phyloP scores from a whole-genome alignment of 2,888 invertebrate genomes.

The Choreutis nemorana region DNA sequence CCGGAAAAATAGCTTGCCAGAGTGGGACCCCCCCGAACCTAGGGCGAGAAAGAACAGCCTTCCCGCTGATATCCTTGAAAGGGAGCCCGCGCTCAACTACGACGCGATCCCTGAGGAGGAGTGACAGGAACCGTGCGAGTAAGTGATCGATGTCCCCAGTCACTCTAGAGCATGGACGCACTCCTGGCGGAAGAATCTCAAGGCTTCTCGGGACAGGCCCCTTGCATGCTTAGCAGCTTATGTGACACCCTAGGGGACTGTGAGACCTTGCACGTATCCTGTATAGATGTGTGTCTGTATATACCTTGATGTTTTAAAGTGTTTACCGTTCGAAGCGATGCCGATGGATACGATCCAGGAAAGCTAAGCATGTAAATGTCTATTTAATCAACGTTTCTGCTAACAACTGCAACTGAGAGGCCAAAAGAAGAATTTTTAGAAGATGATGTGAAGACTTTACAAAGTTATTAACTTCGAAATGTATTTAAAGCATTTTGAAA shows the following conservation, averaged over 20 bases:
- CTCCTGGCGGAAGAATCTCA: constrained; percentile 29
- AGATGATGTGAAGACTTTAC: no score
- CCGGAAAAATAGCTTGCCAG: constrained; percentile 59
- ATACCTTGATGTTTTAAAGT: constrained; percentile 9
- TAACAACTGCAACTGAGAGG: background rate
- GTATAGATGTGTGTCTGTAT: constrained; percentile 45
- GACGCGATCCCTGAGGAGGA: constrained; percentile 33
- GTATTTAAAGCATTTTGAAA: no score
- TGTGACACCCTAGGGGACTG: constrained; percentile 37
- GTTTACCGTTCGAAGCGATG: constrained; percentile 3
- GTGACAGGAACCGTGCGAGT: constrained; percentile 55
- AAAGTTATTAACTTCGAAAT: no score
- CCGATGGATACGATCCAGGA: no score
- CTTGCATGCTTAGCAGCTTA: constrained; percentile 62
- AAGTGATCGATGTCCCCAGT: constrained; percentile 55
- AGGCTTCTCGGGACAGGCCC: constrained; percentile 52
- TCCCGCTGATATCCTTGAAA: constrained; percentile 46
- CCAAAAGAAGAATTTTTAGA: background rate
- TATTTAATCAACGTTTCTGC: background rate
- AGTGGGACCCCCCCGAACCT: constrained; percentile 55
- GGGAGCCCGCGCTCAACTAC: constrained; percentile 30
- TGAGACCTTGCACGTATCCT: constrained; percentile 46
- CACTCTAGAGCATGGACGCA: constrained; percentile 60
- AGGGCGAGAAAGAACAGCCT: constrained; percentile 55
- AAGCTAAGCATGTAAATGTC: constrained; percentile 1